Evolutionary conservation across 2,113 vertebrate species (phyloP).

Genomic region (Pitta sordida): DNA sequence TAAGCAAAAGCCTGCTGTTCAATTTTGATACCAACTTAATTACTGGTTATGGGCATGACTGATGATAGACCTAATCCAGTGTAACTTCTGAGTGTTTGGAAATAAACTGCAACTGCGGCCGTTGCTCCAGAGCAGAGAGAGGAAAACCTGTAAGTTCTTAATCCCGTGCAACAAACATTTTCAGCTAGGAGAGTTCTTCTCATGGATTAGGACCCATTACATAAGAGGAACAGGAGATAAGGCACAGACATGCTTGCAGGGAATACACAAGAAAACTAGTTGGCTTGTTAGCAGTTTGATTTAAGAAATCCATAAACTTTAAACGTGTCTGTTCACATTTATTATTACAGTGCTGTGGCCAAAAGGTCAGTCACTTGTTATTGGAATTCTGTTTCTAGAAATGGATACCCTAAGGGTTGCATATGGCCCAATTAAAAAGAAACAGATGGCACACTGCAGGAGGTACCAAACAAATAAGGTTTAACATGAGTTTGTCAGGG

Average conservation of each 20-base stretch:
- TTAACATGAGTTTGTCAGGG: background rate
- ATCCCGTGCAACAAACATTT: background rate
- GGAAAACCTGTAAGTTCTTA: background rate
- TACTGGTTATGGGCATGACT: background rate
- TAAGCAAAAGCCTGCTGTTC: background rate
- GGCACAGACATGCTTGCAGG: background rate
- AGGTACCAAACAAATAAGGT: background rate
- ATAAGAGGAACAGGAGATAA: background rate
- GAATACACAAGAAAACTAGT: background rate
- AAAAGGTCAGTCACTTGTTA: background rate
- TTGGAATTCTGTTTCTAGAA: background rate
- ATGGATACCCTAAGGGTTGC: background rate
- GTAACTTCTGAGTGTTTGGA: background rate
- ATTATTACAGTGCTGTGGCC: background rate
- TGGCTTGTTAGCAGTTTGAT: background rate
- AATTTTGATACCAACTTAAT: background rate
- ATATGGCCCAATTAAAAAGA: background rate
- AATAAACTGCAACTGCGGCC: background rate
- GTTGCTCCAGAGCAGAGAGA: background rate
- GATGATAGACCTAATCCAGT: background rate
- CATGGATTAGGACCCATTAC: background rate
- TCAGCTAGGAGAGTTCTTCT: background rate
- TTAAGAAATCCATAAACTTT: background rate
- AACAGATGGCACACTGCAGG: background rate
- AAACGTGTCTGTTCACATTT: background rate